A percentile compares a stretch with the other conserved stretches of the same genome.
Evolutionary conservation across 2,113 vertebrate species (phyloP).

Genomic region (Melanotaenia duboulayi): DNA sequence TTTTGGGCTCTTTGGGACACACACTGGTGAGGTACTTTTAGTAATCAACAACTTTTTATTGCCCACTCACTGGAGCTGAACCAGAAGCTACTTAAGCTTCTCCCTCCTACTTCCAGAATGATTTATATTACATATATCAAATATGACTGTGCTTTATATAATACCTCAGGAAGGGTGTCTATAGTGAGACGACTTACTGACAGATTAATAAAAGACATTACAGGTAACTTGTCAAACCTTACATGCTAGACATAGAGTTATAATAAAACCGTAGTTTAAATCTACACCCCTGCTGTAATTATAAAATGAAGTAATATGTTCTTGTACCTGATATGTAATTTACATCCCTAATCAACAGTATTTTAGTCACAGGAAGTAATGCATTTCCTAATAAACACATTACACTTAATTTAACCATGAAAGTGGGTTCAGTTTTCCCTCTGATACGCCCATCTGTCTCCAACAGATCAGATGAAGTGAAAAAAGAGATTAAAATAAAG

Average conservation of each 20-base stretch:
- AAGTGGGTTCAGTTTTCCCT: no score
- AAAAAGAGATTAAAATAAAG: background rate
- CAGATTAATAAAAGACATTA: constrained; percentile 1
- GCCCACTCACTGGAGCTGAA: background rate
- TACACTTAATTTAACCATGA: no score
- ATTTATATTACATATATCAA: no score
- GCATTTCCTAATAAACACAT: background rate
- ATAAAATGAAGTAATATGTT: background rate
- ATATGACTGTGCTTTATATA: no score
- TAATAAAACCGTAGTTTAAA: background rate
- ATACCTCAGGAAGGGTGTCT: background rate
- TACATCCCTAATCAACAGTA: background rate
- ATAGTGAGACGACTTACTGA: background rate
- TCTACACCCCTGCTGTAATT: background rate
- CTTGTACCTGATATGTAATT: background rate
- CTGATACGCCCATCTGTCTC: background rate
- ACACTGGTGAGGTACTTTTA: background rate
- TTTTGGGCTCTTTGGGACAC: background rate
- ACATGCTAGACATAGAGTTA: background rate
- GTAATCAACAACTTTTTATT: background rate
- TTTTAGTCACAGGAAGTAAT: background rate
- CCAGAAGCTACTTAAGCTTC: no score
- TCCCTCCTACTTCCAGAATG: no score
- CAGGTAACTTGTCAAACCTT: background rate
- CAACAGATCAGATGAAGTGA: background rate